Evolutionary conservation across 2,113 vertebrate species (phyloP).

Genomic region (Amazona vittata): DNA sequence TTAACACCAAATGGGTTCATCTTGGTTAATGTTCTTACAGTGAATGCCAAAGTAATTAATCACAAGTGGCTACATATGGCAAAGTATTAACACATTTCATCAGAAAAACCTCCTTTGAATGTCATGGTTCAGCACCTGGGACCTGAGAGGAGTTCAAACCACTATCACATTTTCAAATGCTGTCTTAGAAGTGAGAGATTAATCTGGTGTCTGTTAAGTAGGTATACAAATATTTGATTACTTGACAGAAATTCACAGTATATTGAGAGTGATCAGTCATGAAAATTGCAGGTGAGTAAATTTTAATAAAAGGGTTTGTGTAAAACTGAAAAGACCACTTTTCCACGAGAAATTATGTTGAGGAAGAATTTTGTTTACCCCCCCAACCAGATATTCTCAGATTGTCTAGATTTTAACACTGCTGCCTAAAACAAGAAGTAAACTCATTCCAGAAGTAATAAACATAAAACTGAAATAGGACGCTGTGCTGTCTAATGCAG

Average conservation of each 20-base stretch:
- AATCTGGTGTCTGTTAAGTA: slow-evolving; percentile 10
- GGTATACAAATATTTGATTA: background rate
- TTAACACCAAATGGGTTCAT: slow-evolving; percentile 69
- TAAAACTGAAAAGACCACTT: background rate
- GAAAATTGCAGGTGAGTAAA: background rate
- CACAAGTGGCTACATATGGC: slow-evolving; percentile 42
- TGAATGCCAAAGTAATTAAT: slow-evolving; percentile 69
- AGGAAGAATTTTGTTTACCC: background rate
- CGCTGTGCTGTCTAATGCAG: background rate
- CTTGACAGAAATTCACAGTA: background rate
- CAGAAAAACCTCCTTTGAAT: slow-evolving; percentile 59
- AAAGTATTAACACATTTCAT: slow-evolving; percentile 59
- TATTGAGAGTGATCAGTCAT: background rate
- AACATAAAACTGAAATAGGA: background rate
- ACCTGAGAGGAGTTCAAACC: slow-evolving; percentile 14
- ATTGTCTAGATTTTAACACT: background rate
- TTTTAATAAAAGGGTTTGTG: background rate
- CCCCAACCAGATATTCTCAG: background rate
- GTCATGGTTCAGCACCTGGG: slow-evolving; percentile 6
- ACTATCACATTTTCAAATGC: slow-evolving; percentile 20
- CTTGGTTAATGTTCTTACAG: slow-evolving; percentile 64
- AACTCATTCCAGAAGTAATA: background rate
- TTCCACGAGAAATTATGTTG: background rate
- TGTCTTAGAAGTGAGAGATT: background rate
- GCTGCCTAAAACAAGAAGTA: background rate